Percentiles rank a stretch among this genome's conserved stretches.
phyloP scores from a whole-genome alignment of 2,113 vertebrate species.

The Leptodactylus fuscus region DNA sequence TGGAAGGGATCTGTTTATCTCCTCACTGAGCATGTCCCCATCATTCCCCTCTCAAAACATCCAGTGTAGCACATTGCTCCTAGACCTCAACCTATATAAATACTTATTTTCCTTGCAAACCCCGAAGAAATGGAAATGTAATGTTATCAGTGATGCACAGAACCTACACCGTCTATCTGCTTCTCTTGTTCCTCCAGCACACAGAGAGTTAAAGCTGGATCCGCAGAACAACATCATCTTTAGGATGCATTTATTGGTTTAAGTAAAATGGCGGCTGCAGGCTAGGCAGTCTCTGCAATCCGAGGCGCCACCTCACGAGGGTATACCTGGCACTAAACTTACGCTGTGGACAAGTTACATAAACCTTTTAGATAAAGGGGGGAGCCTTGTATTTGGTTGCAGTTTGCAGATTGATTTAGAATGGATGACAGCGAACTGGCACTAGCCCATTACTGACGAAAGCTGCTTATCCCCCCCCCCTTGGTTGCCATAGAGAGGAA shows the following conservation, averaged over 20 bases:
- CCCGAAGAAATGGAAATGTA: too few species aligned
- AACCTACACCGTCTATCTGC: neutral
- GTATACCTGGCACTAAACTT: slow-evolving; percentile 16
- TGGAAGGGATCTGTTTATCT: neutral
- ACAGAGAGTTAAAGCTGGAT: slow-evolving; percentile 17
- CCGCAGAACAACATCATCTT: neutral
- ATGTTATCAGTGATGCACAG: neutral
- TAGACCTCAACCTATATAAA: neutral
- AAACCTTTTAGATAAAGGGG: slow-evolving; percentile 62
- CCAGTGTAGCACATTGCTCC: neutral
- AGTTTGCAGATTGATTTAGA: slow-evolving; percentile 69
- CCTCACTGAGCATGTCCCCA: neutral
- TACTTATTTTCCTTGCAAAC: too few species aligned
- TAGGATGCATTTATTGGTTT: neutral
- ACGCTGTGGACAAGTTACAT: slow-evolving; percentile 64
- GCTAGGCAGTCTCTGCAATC: neutral
- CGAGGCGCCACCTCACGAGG: neutral
- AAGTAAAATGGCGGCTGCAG: slow-evolving; percentile 15
- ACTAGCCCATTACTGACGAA: slow-evolving; percentile 86
- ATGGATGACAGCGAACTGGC: slow-evolving; percentile 83
- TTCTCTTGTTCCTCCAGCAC: neutral
- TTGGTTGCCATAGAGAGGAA: slow-evolving; percentile 91
- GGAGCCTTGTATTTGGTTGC: slow-evolving; percentile 60
- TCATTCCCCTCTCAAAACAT: neutral
- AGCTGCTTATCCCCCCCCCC: slow-evolving; percentile 78